Base-by-base conservation (phyloP, 2,113 vertebrate species). In the Girardinichthys multiradiatus region DNA sequence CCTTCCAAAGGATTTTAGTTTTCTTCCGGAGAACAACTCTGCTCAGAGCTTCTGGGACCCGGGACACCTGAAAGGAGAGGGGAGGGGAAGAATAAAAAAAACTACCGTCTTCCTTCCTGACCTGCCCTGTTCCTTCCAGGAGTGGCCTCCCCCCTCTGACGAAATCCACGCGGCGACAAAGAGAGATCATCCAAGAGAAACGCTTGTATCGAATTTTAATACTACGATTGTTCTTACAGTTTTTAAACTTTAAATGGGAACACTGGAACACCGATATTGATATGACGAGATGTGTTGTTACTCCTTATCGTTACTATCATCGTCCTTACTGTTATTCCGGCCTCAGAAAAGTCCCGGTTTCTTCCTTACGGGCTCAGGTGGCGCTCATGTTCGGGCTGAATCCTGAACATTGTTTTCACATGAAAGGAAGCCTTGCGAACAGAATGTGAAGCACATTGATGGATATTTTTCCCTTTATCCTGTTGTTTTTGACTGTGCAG, bases 241-340 rank as follows among this genome's bases (percentile, higher is more conserved):
- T 95, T 94, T 94, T 94, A 91, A 92, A 94, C 88, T 93, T 90
- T 90, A 91, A 92, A 90, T 76, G 89, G 90, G 83, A 91, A 83
- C 72, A 90, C 89, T 84, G 86, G 87, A 92, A 82, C 33, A 88
- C 86, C 77, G 81, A 84, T 88, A 82, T 93, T 90, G 88, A 91
- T 86, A 91, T 85, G 83, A 89, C 89, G 84, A 92, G 89, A 90
- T 92, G 87, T 91, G 87, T 88, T 91, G 87, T 91, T 92, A 84
- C 86, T 87, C 84, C 87, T 86, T 62, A 76, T 87, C 89, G 89
- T 92, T 87, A 91, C 87, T 85, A 68, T 92, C 91, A 92, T 92
- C 90, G 93, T 93, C 92, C 92, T 94, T 91, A 88, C 86, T 93
- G 94, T 92, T 92, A 91, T 92, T 86, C 64, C 4, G 64, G 73